A percentile compares a stretch with the other conserved stretches of the same genome.
These are phyloP conservation scores for Rhopalosiphum maidis DNA, from an alignment of 1,140 invertebrate genomes.

Conservation along the genomic window DNA sequence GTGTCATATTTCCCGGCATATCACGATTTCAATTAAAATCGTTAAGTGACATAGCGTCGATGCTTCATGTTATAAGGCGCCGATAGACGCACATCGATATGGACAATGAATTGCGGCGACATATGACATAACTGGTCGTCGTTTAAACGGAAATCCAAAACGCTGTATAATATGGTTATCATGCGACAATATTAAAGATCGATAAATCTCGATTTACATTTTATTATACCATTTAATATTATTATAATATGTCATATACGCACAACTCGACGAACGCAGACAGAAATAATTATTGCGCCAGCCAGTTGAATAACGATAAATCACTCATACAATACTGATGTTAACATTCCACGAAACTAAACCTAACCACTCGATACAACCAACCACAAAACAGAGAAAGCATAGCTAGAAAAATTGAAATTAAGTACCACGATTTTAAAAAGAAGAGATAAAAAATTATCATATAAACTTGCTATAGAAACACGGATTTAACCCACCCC, in stretches of 20 bases:
- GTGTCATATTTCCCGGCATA: background rate
- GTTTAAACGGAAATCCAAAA: background rate
- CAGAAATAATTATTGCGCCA: background rate
- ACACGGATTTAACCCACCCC: background rate
- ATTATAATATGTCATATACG: background rate
- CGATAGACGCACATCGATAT: background rate
- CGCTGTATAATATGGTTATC: background rate
- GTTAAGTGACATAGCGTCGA: background rate
- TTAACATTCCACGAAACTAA: background rate
- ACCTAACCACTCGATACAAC: background rate
- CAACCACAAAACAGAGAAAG: background rate
- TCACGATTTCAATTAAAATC: background rate
- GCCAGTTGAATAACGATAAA: background rate
- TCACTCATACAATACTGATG: background rate
- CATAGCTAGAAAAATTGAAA: background rate
- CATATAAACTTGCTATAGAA: background rate
- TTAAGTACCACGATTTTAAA: background rate
- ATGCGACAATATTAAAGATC: background rate
- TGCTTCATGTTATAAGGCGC: background rate
- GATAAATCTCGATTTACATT: slow-evolving; percentile 4
- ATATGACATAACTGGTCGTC: background rate
- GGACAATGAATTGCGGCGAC: background rate
- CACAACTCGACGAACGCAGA: background rate
- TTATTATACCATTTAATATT: background rate
- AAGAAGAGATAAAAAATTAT: background rate